These are phyloP conservation scores for Addax nasomaculatus DNA, from an alignment of 2,113 vertebrate species.

Conservation along the genomic window DNA sequence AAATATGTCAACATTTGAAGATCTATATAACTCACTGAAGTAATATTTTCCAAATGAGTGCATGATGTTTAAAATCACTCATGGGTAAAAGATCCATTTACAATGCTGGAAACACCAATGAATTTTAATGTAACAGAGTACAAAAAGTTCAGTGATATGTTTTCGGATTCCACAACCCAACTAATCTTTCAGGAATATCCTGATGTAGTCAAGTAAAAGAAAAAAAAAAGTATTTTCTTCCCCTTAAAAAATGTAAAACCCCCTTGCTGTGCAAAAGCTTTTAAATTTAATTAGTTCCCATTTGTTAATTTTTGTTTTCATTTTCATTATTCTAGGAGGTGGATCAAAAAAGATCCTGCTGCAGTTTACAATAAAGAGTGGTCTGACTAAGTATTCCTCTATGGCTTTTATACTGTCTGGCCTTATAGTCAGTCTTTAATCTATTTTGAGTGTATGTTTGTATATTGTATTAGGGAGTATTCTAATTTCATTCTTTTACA, in stretches of 20 bases:
- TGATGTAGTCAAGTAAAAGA: not conserved
- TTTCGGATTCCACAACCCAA: not conserved
- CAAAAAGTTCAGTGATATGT: not conserved
- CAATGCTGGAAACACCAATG: not conserved
- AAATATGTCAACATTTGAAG: slow-evolving; percentile 37
- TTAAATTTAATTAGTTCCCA: not conserved
- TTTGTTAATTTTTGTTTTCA: not conserved
- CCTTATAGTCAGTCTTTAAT: not conserved
- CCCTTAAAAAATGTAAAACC: not conserved
- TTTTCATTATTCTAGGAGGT: not conserved
- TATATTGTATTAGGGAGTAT: not conserved
- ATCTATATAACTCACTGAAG: slow-evolving; percentile 12
- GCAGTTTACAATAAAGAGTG: not conserved
- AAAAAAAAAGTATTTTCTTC: not conserved
- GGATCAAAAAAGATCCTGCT: not conserved
- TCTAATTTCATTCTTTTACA: not conserved
- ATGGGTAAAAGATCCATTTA: not conserved
- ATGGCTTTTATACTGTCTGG: not conserved
- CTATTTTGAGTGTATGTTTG: not conserved
- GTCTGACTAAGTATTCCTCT: not conserved
- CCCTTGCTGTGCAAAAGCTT: not conserved
- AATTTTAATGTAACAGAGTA: not conserved
- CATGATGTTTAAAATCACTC: slow-evolving; percentile 11
- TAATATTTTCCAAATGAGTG: slow-evolving; percentile 49
- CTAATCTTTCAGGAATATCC: not conserved